Evolutionary conservation across 2,888 invertebrate genomes (phyloP), one percentile per base, ranked within the genome.

Genomic region (Apeira syringaria): DNA sequence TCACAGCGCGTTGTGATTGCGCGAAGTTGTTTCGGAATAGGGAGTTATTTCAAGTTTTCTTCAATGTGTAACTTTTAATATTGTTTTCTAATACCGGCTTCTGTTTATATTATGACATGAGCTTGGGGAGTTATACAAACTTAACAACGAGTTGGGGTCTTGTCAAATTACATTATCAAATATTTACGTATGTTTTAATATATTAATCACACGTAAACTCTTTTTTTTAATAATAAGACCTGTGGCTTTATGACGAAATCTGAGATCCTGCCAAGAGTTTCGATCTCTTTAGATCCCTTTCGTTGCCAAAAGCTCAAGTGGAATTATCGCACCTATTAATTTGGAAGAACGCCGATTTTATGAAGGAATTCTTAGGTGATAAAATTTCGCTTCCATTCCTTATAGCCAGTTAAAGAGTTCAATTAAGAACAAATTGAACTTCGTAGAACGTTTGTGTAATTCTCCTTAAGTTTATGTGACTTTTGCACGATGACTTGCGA

Each of bases 281-380:
- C 40, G 37, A 41, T 45, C 42, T 55, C 36, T 38, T 20, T 37
- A 41, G 41, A 38, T 36, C 29, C 48, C 41, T 34, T 50, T 32
- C 41, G 32, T 39, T 53, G 58, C 54, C 57, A 64, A 62, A 46
- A 32, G 50, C 44, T 42, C 31, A 33, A 49, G 41, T 36, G 42
- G 27, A 54, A 66, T 60, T 56, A 59, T 52, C 52, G 46, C 44
- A 52, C 54, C 61, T 60, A 66, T 67, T 64, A 60, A 61, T 60
- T 62, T 61, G 47, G 50, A 38, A 50, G 57, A 51, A 47, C 38
- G 46, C 48, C 50, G 56, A 64, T 67, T 63, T 64, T 59, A 62
- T 59, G 56, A 55, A 53, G 42, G 53, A 56, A 61, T 64, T 65
- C 51, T 57, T 37, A 56, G 59, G 60, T 61, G 54, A 62, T 66